Base-by-base conservation (phyloP, 2,888 invertebrate species). In the Gandaritis pyraliata region DNA sequence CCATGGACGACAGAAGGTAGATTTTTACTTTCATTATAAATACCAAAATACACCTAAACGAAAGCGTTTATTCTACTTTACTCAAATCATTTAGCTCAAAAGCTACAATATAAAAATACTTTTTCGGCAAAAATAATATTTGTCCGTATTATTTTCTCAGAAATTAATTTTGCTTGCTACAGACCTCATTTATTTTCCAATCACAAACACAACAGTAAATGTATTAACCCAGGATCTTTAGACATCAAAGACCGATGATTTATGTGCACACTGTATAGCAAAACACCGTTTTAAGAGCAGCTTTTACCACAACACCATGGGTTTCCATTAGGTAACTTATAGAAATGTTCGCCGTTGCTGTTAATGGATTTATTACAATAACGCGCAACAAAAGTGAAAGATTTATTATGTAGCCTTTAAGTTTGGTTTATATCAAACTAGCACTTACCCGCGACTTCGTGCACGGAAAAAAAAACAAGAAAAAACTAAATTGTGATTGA, bases 281-380 rank as follows among this genome's bases (percentile, higher is more conserved):
- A 57, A 72, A 70, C 65, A 70, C 63, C 69, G 68, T 56, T 64
- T 43, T 54, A 30, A 49, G 29, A 56, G 64, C 56, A 56, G 61
- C 61, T 68, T 63, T 58, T 69, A 61, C 68, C 67, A 65, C 71
- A 64, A 72, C 72, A 80, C 81, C 72, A 76, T 73, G 72, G 72
- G 78, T 73, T 82, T 82, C 83, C 83, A 82, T 83, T 82, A 81
- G 77, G 77, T 79, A 73, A 76, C 75, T 75, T 72, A 76, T 74
- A 74, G 53, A 64, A 63, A 52, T 48, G 48, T 38, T 63, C 36
- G 41, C 46, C 18, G 15, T 1, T 58, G 51, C 55, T 54, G 66
- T 69, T 71, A 75, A 76, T 73, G 70, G 72, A 70, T 68, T 68
- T 23, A 38, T 30, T 52, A 53, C 33, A 53, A 39, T 51, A 41